Conservation (phyloP, 2,888 invertebrate species). For the Bellardia pandia region DNA sequence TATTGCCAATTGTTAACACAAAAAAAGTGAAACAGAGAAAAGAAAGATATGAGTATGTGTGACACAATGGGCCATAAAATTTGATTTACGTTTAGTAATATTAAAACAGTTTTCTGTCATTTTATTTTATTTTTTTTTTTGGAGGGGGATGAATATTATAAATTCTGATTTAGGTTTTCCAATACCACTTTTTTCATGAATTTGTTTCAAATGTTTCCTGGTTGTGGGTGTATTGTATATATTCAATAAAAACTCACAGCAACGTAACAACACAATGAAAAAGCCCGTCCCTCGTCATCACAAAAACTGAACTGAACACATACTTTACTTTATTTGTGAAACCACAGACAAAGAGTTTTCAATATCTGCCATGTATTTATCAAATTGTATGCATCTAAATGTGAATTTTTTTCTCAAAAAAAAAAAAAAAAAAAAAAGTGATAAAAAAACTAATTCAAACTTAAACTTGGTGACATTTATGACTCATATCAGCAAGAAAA, state of each 20-base stretch:
- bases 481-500: conserved; percentile 54
- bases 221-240: conserved; percentile 36
- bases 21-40: neutral
- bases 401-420: neutral
- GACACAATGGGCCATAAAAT: conserved; percentile 79
- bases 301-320: neutral
- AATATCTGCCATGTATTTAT: conserved; percentile 59
- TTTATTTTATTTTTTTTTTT: conserved; percentile 54
- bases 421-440: conserved; percentile 6
- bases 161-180: conserved; percentile 73
- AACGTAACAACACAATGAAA: conserved; percentile 14
- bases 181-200: conserved; percentile 46
- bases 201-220: conserved; percentile 40
- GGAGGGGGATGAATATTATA: conserved; percentile 66
- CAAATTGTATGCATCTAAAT: conserved; percentile 71
- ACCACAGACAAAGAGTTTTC: conserved; percentile 15
- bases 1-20: conserved; percentile 63
- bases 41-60: conserved; percentile 51
- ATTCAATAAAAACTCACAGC: conserved; percentile 7
- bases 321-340: neutral
- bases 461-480: conserved; percentile 71
- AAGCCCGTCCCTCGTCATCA: conserved; percentile 50
- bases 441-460: conserved; percentile 62
- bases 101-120: conserved; percentile 75
- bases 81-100: conserved; percentile 83